A percentile compares a stretch with the other conserved stretches of the same genome.
These are phyloP conservation scores for Botrylloides violaceus DNA, from an alignment of 23 tunicate genomes.

Conservation along the genomic window DNA sequence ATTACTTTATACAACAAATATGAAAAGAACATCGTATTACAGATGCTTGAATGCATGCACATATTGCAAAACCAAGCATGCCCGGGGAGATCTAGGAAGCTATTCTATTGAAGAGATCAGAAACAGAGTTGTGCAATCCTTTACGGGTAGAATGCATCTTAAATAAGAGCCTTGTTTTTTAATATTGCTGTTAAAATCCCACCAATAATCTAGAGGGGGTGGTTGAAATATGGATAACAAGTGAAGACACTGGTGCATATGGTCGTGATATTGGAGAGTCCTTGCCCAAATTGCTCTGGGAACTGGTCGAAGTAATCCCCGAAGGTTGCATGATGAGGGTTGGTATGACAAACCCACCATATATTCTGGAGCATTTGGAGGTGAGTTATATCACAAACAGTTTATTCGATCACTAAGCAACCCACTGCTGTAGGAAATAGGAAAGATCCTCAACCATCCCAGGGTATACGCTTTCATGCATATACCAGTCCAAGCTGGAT, in stretches of 20 bases:
- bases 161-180: background rate
- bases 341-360: conserved; percentile 99
- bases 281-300: conserved; percentile 72
- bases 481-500: conserved; percentile 96
- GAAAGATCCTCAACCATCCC: conserved; percentile 73
- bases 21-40: no score
- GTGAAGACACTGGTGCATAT: conserved; percentile 99
- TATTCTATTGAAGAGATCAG: conserved; percentile 86
- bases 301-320: conserved; percentile 91
- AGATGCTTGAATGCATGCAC: conserved; percentile 97
- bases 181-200: background rate
- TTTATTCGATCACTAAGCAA: no score
- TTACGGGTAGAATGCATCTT: conserved; percentile 42
- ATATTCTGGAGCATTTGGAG: conserved; percentile 93
- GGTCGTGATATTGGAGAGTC: conserved; percentile 93
- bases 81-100: conserved; percentile 82
- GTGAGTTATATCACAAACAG: conserved; percentile 5
- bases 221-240: conserved; percentile 96
- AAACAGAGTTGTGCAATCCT: conserved; percentile 68
- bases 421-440: conserved; percentile 94
- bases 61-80: conserved; percentile 97
- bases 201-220: conserved; percentile 67
- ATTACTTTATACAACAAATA: background rate
- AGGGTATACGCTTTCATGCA: conserved; percentile 97
- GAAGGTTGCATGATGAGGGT: conserved; percentile 96